Percentiles rank a stretch among this genome's conserved stretches.
Evolutionary conservation across 2,888 invertebrate genomes (phyloP).

Genomic region (Parascotia fuliginaria): DNA sequence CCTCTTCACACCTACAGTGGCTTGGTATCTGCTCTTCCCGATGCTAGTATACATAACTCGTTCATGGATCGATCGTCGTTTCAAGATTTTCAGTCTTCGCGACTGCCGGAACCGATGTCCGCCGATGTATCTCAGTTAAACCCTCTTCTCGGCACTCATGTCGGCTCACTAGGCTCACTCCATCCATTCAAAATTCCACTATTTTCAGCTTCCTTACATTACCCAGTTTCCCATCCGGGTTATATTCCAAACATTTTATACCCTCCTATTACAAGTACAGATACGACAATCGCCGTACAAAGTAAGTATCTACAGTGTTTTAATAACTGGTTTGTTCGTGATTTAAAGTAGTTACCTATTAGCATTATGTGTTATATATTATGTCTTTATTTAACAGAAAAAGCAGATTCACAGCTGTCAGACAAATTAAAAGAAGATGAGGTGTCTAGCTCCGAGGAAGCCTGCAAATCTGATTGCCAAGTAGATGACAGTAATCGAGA

Average conservation of each 20-base stretch:
- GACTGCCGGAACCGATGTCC: slow-evolving; percentile 56
- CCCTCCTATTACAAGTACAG: slow-evolving; percentile 66
- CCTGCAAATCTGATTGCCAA: slow-evolving; percentile 60
- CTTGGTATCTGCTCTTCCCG: slow-evolving; percentile 53
- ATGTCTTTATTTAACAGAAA: slow-evolving; percentile 45
- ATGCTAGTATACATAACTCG: slow-evolving; percentile 52
- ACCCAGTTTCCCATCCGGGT: slow-evolving; percentile 69
- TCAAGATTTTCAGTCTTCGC: slow-evolving; percentile 59
- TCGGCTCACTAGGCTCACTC: slow-evolving; percentile 56
- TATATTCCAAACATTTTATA: slow-evolving; percentile 78
- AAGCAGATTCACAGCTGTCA: slow-evolving; percentile 67
- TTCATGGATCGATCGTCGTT: slow-evolving; percentile 63
- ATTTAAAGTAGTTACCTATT: no score
- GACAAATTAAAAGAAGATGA: slow-evolving; percentile 88
- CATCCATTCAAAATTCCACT: slow-evolving; percentile 74
- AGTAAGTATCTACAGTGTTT: slow-evolving; percentile 52
- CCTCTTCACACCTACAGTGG: slow-evolving; percentile 59
- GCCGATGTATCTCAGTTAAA: slow-evolving; percentile 54
- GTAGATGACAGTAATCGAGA: slow-evolving; percentile 38
- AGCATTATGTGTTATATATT: no score
- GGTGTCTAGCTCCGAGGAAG: slow-evolving; percentile 91
- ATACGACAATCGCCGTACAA: slow-evolving; percentile 51
- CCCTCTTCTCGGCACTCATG: slow-evolving; percentile 54
- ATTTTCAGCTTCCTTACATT: slow-evolving; percentile 68
- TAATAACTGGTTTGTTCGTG: background rate